These are phyloP conservation scores for Kobus ellipsiprymnus DNA, from an alignment of 2,113 vertebrate genomes.

Conservation along the genomic window DNA sequence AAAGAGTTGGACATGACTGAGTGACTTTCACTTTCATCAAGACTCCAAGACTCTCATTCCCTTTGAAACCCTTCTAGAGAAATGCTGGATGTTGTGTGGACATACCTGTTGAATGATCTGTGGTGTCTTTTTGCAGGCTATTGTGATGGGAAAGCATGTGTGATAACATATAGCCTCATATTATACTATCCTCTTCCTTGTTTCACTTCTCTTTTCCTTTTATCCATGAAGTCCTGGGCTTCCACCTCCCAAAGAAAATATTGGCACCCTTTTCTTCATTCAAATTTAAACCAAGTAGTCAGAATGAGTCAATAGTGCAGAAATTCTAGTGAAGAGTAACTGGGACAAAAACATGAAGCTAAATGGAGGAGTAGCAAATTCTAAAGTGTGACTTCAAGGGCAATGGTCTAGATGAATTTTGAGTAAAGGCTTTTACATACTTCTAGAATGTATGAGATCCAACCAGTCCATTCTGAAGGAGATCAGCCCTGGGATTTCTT, in stretches of 20 bases:
- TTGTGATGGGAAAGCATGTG: not conserved
- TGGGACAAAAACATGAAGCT: not conserved
- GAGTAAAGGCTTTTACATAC: not conserved
- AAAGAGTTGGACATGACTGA: not conserved
- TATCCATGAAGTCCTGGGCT: not conserved
- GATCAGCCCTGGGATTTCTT: too few species aligned
- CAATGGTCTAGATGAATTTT: not conserved
- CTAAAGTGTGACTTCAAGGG: not conserved
- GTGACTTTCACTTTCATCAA: not conserved
- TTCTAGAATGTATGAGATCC: not conserved
- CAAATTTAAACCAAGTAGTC: not conserved
- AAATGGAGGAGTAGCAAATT: not conserved
- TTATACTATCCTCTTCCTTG: not conserved
- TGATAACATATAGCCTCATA: not conserved
- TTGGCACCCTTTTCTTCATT: not conserved
- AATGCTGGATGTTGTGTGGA: not conserved
- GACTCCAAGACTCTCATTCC: not conserved
- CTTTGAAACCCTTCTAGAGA: not conserved
- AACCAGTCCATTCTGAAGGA: too few species aligned
- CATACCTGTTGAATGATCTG: not conserved
- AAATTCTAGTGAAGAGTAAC: not conserved
- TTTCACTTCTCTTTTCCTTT: not conserved
- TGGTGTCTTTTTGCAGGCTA: not conserved
- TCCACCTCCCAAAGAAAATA: not conserved
- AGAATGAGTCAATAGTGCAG: not conserved